phyloP scores from a whole-genome alignment of 2,888 invertebrate species.

The Pachliopta kotzebuea region DNA sequence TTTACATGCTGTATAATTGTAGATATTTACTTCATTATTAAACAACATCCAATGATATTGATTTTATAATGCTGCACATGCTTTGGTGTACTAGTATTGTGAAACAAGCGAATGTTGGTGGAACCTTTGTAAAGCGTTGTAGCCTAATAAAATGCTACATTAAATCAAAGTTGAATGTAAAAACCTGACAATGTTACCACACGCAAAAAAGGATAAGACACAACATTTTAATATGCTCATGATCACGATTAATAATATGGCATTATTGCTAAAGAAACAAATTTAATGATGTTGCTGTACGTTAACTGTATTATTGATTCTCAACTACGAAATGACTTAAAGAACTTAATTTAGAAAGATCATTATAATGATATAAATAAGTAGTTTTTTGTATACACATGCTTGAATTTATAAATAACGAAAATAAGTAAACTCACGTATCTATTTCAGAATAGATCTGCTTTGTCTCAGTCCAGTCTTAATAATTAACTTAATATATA shows the following conservation, averaged over 20 bases:
- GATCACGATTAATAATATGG: neutral
- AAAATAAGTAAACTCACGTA: no score
- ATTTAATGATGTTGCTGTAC: no score
- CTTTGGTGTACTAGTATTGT: slow-evolving; percentile 11
- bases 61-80: slow-evolving; percentile 23
- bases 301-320: no score
- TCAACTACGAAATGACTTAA: no score
- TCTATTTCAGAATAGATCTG: no score
- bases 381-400: no score
- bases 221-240: neutral
- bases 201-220: neutral
- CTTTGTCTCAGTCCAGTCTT: no score
- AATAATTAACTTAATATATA: no score
- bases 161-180: neutral
- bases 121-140: neutral
- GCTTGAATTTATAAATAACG: no score
- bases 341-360: no score
- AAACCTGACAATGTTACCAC: neutral
- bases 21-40: slow-evolving; percentile 8
- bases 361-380: no score
- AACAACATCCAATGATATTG: slow-evolving; percentile 16
- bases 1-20: neutral
- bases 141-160: neutral
- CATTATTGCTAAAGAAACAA: neutral
- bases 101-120: neutral